These are phyloP conservation scores for Bovichtus variegatus DNA, from an alignment of 2,797 vertebrate genomes.

Conservation along the genomic window DNA sequence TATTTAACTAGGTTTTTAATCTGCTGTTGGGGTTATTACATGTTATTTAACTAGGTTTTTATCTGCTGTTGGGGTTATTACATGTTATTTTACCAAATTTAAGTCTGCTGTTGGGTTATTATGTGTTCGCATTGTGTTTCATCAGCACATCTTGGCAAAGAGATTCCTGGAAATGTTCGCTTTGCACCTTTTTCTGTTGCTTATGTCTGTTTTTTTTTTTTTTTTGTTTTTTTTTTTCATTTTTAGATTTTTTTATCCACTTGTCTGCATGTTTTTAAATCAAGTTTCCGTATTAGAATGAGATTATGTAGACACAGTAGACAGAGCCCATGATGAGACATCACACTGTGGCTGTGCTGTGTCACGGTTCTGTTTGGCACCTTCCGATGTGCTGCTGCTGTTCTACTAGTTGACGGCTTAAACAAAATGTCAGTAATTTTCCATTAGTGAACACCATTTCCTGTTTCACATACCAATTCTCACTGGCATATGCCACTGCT, in stretches of 20 bases:
- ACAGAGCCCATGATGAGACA: slow-evolving; percentile 44
- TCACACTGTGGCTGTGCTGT: neutral
- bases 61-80: no score
- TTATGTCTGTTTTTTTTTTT: neutral
- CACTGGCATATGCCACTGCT: neutral
- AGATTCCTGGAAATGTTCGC: slow-evolving; percentile 32
- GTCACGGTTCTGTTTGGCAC: no score
- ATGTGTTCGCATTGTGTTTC: slow-evolving; percentile 17
- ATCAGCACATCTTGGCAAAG: slow-evolving; percentile 2
- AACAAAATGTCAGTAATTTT: neutral
- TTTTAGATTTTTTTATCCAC: slow-evolving; percentile 7
- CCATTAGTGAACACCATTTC: neutral
- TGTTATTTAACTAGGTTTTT: no score
- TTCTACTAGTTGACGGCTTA: neutral
- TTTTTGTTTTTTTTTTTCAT: neutral
- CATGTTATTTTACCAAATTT: no score
- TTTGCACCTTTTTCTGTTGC: slow-evolving; percentile 2
- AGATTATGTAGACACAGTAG: slow-evolving; percentile 41
- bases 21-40: slow-evolving; percentile 26
- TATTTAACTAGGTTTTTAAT: neutral
- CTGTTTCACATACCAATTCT: neutral
- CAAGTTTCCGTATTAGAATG: slow-evolving; percentile 1
- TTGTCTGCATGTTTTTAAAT: slow-evolving; percentile 57
- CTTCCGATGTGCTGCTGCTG: neutral
- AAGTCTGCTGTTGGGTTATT: no score